Evolutionary conservation across 2,113 vertebrate genomes (phyloP).

Genomic region (Dolichallabes microphthalmus): DNA sequence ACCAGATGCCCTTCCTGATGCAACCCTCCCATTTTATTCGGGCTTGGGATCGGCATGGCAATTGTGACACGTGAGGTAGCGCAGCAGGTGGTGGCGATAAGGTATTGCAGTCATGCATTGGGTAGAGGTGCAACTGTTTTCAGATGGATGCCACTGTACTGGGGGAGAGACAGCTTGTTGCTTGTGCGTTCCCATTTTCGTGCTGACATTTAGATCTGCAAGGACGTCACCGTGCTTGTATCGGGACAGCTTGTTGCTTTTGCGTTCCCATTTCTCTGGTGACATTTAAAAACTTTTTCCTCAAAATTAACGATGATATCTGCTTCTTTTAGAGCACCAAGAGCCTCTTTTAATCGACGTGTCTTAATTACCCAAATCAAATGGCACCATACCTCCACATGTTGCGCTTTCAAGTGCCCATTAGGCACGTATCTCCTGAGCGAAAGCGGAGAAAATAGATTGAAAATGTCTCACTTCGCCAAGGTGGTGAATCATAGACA

Average conservation of each 20-base stretch:
- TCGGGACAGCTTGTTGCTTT: background rate
- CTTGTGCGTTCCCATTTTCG: background rate
- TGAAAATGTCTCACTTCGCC: constrained; percentile 10
- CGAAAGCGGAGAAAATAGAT: background rate
- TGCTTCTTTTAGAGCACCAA: constrained; percentile 1
- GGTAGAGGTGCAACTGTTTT: background rate
- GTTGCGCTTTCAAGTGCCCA: background rate
- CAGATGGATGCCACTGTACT: background rate
- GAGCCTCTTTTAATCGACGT: constrained; percentile 2
- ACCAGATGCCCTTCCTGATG: no score
- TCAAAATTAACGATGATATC: background rate
- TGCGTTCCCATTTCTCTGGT: background rate
- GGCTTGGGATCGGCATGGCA: no score
- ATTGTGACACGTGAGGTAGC: background rate
- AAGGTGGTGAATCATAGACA: constrained; percentile 45
- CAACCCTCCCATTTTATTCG: no score
- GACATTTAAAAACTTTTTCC: constrained; percentile 28
- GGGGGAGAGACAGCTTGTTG: background rate
- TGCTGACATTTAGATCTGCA: constrained; percentile 24
- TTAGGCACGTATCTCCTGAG: background rate
- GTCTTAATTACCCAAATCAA: constrained; percentile 33
- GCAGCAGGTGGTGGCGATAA: background rate
- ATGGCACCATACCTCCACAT: constrained; percentile 9
- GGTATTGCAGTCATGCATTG: background rate
- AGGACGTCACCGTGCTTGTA: no score